Evolutionary conservation across 2,113 vertebrate genomes (phyloP).

Genomic region (Macrotis lagotis): DNA sequence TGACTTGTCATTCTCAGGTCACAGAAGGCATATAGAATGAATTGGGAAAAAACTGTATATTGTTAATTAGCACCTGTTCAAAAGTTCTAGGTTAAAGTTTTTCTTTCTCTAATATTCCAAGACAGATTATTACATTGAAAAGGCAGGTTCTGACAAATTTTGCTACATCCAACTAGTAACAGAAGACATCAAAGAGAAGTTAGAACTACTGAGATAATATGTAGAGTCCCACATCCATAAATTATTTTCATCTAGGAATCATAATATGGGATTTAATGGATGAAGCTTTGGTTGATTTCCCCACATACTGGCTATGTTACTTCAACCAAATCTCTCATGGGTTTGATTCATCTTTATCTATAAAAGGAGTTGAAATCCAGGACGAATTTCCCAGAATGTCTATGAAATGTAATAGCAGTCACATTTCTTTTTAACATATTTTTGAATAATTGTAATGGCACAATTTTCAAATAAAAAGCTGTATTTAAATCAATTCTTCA

Average conservation of each 20-base stretch:
- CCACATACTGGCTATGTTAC: background rate
- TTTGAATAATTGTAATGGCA: constrained; percentile 12
- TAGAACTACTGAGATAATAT: background rate
- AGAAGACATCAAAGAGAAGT: background rate
- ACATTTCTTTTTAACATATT: background rate
- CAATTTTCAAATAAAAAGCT: background rate
- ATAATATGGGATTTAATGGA: background rate
- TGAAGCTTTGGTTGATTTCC: background rate
- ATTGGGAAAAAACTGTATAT: background rate
- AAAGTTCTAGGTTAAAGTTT: background rate
- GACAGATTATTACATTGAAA: background rate
- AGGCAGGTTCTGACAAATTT: background rate
- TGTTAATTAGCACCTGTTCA: background rate
- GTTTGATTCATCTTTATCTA: constrained; percentile 28
- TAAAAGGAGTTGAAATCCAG: background rate
- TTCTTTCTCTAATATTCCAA: background rate
- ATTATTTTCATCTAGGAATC: background rate
- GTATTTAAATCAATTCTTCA: constrained; percentile 35
- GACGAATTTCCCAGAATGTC: background rate
- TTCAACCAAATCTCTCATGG: background rate
- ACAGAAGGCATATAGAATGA: background rate
- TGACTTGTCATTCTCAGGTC: background rate
- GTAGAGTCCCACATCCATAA: background rate
- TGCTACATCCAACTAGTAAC: background rate
- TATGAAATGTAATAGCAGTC: background rate